phyloP scores from a whole-genome alignment of 2,888 invertebrate species.

The Heliconius ethilla region DNA sequence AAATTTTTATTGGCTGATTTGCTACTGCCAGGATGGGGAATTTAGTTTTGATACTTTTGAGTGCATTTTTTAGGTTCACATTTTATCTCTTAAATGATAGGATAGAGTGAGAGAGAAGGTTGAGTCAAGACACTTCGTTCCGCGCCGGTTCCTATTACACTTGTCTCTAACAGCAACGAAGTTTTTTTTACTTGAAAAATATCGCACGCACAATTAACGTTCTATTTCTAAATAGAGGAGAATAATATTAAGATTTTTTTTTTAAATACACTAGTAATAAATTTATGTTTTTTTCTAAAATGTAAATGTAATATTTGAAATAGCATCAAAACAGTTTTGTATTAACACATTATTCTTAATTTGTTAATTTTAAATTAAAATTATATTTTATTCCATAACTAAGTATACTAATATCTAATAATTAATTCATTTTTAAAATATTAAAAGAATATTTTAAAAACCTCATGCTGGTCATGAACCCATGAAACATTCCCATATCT shows the following conservation, averaged over 20 bases:
- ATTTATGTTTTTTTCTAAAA: too few species aligned
- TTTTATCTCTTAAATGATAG: too few species aligned
- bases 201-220: background rate
- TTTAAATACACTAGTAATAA: background rate
- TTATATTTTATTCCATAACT: background rate
- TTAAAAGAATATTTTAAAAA: background rate
- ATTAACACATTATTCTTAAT: too few species aligned
- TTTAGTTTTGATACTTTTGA: background rate
- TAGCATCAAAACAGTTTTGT: background rate
- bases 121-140: too few species aligned
- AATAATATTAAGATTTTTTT: too few species aligned
- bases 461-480: conserved; percentile 40
- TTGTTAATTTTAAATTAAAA: background rate
- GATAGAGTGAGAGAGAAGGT: too few species aligned
- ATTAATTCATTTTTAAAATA: background rate
- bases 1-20: conserved; percentile 8
- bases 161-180: too few species aligned
- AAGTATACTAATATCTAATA: background rate
- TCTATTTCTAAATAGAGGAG: background rate
- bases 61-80: background rate
- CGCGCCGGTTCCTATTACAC: too few species aligned
- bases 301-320: too few species aligned
- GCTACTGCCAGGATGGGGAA: conserved; percentile 1
- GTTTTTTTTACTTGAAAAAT: background rate
- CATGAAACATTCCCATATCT: conserved; percentile 47